A percentile compares a stretch with the other conserved stretches of the same genome.
These are phyloP conservation scores for Odocoileus virginianus DNA, from an alignment of 2,113 vertebrate species.

Conservation along the genomic window DNA sequence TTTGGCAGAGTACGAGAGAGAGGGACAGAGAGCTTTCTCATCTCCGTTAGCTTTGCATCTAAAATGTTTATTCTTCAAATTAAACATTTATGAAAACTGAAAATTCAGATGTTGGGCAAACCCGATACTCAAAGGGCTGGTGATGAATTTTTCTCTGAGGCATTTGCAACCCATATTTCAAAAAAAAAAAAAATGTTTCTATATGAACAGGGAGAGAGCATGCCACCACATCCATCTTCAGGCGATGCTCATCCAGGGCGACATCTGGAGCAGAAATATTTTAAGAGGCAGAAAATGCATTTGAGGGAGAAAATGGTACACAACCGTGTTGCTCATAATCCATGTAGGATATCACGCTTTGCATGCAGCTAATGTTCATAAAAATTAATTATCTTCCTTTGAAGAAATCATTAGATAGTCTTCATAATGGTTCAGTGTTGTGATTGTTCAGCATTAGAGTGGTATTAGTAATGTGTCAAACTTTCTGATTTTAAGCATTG, in stretches of 20 bases:
- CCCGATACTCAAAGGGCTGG: not conserved
- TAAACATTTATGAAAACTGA: conserved; percentile 9
- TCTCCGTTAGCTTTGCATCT: not conserved
- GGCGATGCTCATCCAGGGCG: not conserved
- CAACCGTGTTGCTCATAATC: not conserved
- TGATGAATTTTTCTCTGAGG: not conserved
- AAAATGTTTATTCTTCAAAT: not conserved
- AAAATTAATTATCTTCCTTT: not conserved
- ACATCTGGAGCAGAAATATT: not conserved
- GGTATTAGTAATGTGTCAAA: not conserved
- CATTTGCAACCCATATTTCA: not conserved
- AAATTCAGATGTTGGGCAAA: not conserved
- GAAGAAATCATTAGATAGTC: not conserved
- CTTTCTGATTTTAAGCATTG: not conserved
- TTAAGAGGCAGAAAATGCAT: not conserved
- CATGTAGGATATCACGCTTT: not conserved
- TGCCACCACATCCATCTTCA: not conserved
- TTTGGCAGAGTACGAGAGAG: not conserved
- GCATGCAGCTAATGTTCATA: not conserved
- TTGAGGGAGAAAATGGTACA: not conserved
- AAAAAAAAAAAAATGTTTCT: not conserved
- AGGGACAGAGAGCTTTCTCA: not conserved
- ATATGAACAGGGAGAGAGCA: not conserved
- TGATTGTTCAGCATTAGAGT: not conserved
- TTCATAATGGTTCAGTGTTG: not conserved